Conservation (phyloP, 2,888 invertebrate species). For the Brachyptera putata region DNA sequence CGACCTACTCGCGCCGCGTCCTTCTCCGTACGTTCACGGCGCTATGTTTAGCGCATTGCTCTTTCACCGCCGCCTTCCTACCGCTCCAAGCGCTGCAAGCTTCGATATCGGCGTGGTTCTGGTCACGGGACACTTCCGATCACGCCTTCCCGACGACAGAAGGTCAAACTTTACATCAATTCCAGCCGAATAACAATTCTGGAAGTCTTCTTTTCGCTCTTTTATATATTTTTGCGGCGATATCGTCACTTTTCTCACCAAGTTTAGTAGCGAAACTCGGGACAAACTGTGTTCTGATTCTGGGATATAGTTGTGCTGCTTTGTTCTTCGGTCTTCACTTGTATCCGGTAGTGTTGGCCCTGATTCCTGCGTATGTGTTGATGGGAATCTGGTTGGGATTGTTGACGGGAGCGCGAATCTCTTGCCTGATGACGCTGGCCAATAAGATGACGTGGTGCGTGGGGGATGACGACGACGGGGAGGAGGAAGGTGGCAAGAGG, state of each 20-base stretch:
- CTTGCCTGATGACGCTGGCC: constrained; percentile 47
- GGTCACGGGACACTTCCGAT: neutral
- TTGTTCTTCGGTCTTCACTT: constrained; percentile 59
- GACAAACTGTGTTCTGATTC: constrained; percentile 47
- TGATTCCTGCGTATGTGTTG: constrained; percentile 51
- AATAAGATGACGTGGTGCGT: constrained; percentile 46
- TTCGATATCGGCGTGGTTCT: constrained; percentile 47
- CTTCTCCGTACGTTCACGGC: constrained; percentile 45
- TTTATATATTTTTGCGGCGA: constrained; percentile 58
- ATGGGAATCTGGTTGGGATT: constrained; percentile 55
- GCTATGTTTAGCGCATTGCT: constrained; percentile 52
- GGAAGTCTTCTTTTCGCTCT: constrained; percentile 61
- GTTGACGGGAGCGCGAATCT: constrained; percentile 38
- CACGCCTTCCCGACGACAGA: neutral
- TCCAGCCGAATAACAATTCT: constrained; percentile 29
- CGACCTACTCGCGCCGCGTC: constrained; percentile 39
- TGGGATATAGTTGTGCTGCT: constrained; percentile 53
- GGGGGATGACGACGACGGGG: constrained; percentile 45
- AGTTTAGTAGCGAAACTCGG: constrained; percentile 52
- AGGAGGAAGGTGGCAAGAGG: constrained; percentile 27
- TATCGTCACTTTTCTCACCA: constrained; percentile 52
- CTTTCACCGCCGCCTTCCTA: constrained; percentile 56
- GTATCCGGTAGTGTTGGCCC: constrained; percentile 51
- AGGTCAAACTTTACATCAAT: neutral
- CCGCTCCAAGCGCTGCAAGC: constrained; percentile 57